Percentiles rank a stretch among this genome's conserved stretches.
phyloP scores from a whole-genome alignment of 2,797 vertebrate genomes.

The Meda fulgida region DNA sequence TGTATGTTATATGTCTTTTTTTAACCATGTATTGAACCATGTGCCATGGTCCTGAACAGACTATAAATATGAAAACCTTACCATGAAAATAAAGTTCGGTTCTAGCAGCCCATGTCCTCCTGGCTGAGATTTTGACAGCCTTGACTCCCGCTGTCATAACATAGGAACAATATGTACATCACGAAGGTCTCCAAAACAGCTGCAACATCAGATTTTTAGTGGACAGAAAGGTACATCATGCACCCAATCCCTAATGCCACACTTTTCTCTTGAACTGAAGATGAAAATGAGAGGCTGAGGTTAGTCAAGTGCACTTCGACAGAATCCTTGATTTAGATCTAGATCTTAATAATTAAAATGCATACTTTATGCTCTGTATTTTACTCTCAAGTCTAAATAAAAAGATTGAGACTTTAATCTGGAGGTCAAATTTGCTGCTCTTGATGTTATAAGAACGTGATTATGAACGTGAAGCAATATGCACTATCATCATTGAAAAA shows the following conservation, averaged over 20 bases:
- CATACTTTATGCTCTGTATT: neutral
- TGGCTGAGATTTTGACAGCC: conserved; percentile 38
- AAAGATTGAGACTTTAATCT: neutral
- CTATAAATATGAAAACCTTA: neutral
- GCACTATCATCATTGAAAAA: neutral
- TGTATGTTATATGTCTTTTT: neutral
- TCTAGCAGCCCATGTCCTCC: neutral
- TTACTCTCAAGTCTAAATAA: neutral
- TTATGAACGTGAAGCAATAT: neutral
- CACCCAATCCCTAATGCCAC: neutral
- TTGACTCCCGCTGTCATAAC: conserved; percentile 43
- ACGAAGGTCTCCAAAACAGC: conserved; percentile 41
- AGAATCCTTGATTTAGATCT: neutral
- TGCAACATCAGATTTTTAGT: neutral
- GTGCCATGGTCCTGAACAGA: neutral
- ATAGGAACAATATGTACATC: conserved; percentile 40
- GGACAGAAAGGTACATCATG: conserved; percentile 3
- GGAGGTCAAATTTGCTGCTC: neutral
- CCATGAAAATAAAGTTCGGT: neutral
- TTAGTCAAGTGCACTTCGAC: neutral
- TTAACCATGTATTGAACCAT: neutral
- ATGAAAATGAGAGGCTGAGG: neutral
- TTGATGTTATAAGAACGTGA: neutral
- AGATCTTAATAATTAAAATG: conserved; percentile 6
- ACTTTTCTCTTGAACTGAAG: neutral